phyloP scores from a whole-genome alignment of 1,140 invertebrate genomes.

The Paraescarpia echinospica region DNA sequence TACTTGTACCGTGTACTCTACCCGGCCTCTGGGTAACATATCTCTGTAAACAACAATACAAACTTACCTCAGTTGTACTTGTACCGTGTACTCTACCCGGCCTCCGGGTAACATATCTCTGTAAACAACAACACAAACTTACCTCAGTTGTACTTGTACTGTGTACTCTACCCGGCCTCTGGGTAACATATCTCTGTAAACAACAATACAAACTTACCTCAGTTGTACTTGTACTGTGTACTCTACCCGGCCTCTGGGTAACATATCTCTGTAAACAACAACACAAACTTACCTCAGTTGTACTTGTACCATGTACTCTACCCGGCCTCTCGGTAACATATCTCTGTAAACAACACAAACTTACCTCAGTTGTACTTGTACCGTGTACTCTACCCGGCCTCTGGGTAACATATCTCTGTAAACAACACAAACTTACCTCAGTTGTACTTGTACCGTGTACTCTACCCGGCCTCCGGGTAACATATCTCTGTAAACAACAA shows the following conservation, averaged over 20 bases:
- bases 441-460: slow-evolving; percentile 71
- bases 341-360: slow-evolving; percentile 61
- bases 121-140: slow-evolving; percentile 26
- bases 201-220: slow-evolving; percentile 30
- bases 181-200: slow-evolving; percentile 65
- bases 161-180: slow-evolving; percentile 74
- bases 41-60: slow-evolving; percentile 61
- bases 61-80: slow-evolving; percentile 61
- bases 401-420: slow-evolving; percentile 66
- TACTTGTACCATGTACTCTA: slow-evolving; percentile 77
- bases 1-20: slow-evolving; percentile 77
- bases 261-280: slow-evolving; percentile 64
- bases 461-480: slow-evolving; percentile 70
- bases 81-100: slow-evolving; percentile 77
- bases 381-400: slow-evolving; percentile 75
- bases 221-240: slow-evolving; percentile 72
- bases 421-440: slow-evolving; percentile 36
- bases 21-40: slow-evolving; percentile 66
- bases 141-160: slow-evolving; percentile 67
- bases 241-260: slow-evolving; percentile 70
- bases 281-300: slow-evolving; percentile 41
- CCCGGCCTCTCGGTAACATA: slow-evolving; percentile 66
- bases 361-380: slow-evolving; percentile 65
- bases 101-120: slow-evolving; percentile 68
- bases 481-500: slow-evolving; percentile 64